Evolutionary conservation across 2,113 vertebrate genomes (phyloP), one percentile per base, ranked within the genome.

Genomic region (Mirza zaza): DNA sequence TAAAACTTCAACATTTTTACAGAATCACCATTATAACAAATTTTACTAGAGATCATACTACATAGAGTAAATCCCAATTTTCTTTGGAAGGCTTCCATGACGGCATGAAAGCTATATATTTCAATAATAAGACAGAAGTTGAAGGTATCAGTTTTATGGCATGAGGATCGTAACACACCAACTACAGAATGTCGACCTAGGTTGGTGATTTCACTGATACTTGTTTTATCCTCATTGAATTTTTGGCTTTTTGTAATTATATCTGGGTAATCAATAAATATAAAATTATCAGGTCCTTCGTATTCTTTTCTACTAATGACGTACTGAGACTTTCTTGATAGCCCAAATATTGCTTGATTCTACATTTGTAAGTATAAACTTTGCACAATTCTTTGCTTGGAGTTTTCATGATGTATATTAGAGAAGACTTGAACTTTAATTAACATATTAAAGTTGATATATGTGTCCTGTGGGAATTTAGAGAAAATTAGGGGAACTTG

Each of bases 131-230:
- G 32, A 93, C 68, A 84, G 34, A 20, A 6, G 36, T 15, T 8
- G 55, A 70, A 84, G 29, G 34, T 36, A 39, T 17, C 1, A 6
- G 25, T 63, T 92, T 86, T 45, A 87, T 57, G 63, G 11, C 29
- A 59, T 8, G 34, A 75, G 7, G 5, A 39, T 14, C 65, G 45
- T 2, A 36, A 6, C 7, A 18, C 7, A 23, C 8, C 25, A 75
- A 10, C 3, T 32, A 29, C 3, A 27, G 50, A 20, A 18, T 59
- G 3, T 12, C n/a, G 79, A 9, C 8, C 23, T 6, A 0, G 20
- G 4, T 70, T 57, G 45, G 20, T 50, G 45, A 34, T 48, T 14
- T 27, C 10, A 45, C 57, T 65, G 10, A 76, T 2, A 48, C 7
- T 8, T 87, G 71, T 65, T 45, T 65, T 73, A 25, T 32, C 0